Evolutionary conservation across 2,797 vertebrate genomes (phyloP).

Genomic region (Thalassophryne amazonica): DNA sequence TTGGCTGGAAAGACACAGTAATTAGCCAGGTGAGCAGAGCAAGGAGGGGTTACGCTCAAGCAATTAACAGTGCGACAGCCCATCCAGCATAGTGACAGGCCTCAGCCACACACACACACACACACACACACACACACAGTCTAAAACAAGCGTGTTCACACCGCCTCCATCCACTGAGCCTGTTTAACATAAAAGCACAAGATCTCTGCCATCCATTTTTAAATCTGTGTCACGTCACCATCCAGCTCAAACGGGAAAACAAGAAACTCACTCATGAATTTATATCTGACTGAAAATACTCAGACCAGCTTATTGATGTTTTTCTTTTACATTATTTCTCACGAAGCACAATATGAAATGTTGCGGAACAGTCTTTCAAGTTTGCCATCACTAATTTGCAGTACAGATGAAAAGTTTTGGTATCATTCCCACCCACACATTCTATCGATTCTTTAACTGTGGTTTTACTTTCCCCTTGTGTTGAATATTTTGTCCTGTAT

Average conservation of each 20-base stretch:
- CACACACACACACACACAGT: conserved; percentile 6
- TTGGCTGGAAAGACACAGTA: conserved; percentile 66
- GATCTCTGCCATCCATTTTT: conserved; percentile 22
- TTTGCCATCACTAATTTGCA: no score
- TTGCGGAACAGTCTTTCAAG: no score
- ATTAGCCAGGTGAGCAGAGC: conserved; percentile 77
- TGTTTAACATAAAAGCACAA: conserved; percentile 37
- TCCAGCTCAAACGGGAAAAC: conserved; percentile 18
- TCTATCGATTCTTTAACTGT: no score
- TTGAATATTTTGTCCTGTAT: no score
- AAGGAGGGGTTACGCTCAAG: conserved; percentile 69
- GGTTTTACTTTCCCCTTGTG: no score
- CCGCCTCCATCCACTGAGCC: conserved; percentile 11
- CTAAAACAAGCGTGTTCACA: conserved; percentile 23
- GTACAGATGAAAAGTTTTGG: no score
- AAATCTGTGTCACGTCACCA: not conserved
- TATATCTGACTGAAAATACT: not conserved
- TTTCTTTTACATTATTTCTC: no score
- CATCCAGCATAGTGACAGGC: conserved; percentile 59
- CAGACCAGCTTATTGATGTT: no score
- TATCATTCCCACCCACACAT: no score
- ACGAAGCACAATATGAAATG: no score
- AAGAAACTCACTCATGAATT: not conserved
- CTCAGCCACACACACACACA: conserved; percentile 21
- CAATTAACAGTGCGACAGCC: conserved; percentile 83